Base-by-base conservation (phyloP, 2,113 vertebrate genomes). In the Aleadryas rufinucha region DNA sequence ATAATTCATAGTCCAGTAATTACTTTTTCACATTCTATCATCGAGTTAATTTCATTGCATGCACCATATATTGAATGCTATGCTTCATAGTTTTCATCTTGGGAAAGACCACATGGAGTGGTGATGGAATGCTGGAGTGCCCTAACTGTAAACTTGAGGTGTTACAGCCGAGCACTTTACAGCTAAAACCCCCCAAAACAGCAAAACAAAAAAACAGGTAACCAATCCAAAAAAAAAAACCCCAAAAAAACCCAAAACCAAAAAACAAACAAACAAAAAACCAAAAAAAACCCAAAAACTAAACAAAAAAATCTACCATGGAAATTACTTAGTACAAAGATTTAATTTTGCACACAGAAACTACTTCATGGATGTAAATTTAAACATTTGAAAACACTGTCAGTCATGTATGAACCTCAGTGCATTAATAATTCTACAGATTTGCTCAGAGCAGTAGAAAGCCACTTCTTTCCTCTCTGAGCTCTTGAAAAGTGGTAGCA, bases 171-270 rank as follows among this genome's bases (percentile, higher is more conserved):
- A 60, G 6, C 5, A 69, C 68, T 84, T 71, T 45, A 53, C 9
- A 64, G 12, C 44, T 47, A 10, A 60, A 74, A 17, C 10, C 0
- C 1, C 12, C 4, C 1, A 3, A 33, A 59, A 33, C 11, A 64
- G 26, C 14, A 72, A 22, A n/a, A 24, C 3, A 10, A 63, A 59
- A 28, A 54, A 26, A 0, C 6, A n/a, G 1, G 11, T 24, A 45
- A 56, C 5, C 4, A 30, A 39, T 64, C n/a, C n/a, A n/a, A n/a
- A n/a, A n/a, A n/a, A n/a, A n/a, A n/a, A n/a, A n/a, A n/a, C n/a
- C n/a, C n/a, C n/a, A n/a, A 42, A 33, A 20, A 14, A 39, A 27
- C n/a, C n/a, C n/a, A n/a, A 33, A 41, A 30, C 7, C 21, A 28
- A 57, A 52, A 8, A 60, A 39, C 9, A 33, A 63, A 27, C 4